Evolutionary conservation across 1,140 invertebrate species (phyloP).

Genomic region (Aphis craccivora): DNA sequence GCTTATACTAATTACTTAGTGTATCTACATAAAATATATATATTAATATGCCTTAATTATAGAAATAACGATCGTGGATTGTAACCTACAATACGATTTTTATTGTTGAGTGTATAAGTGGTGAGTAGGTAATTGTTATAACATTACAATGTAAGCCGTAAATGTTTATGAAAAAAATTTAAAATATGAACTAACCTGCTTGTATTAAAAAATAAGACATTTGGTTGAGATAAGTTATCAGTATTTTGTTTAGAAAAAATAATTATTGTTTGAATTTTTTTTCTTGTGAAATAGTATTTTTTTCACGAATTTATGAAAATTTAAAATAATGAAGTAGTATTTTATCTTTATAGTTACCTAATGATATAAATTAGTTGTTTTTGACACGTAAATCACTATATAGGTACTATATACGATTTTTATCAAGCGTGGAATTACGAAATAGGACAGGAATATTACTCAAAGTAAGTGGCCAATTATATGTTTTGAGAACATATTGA

Average conservation of each 20-base stretch:
- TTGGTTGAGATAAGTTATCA: too few relatives aligned
- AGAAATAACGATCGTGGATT: background rate
- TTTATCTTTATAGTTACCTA: background rate
- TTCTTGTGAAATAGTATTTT: background rate
- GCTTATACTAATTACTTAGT: background rate
- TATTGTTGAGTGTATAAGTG: background rate
- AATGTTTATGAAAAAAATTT: background rate
- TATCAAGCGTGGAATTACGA: constrained; percentile 33
- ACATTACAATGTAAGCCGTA: background rate
- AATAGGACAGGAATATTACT: background rate
- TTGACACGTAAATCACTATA: background rate
- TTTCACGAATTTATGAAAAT: background rate
- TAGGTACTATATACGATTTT: background rate
- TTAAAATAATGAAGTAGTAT: background rate
- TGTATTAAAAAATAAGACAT: too few relatives aligned
- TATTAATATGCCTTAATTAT: background rate
- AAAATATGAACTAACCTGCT: background rate
- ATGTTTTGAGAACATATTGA: background rate
- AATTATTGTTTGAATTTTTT: background rate
- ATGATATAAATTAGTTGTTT: background rate
- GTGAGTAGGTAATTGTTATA: background rate
- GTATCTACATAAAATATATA: background rate
- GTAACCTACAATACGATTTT: background rate
- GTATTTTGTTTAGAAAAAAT: background rate
- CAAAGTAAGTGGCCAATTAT: background rate